Evolutionary conservation across 1,140 invertebrate genomes (phyloP), one percentile per base, ranked within the genome.

Genomic region (Drosophila tropicalis): DNA sequence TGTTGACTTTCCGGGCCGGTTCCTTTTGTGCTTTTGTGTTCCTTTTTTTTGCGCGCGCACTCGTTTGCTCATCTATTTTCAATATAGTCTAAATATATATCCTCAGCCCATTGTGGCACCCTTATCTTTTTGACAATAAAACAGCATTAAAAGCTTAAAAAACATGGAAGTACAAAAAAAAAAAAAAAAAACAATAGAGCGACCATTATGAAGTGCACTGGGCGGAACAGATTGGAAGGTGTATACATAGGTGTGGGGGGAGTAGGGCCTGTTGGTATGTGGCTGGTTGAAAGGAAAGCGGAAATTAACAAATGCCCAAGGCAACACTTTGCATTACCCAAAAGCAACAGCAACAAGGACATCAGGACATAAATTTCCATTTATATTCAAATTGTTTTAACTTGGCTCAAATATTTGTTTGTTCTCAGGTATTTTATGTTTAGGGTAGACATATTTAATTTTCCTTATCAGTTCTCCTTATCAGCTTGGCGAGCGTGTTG

Each of bases 41-140:
- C 0, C 5, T 29, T 29, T 29, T 29, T 29, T 5, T 29, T 29
- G 25, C 25, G 25, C 29, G 29, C 5, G 29, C 29, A 1, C 29
- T 29, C 5, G 29, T 29, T 29, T 29, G 29, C 32, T 36, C 56
- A 58, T 36, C 41, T 60, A 75, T 63, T 64, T 61, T 41, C 63
- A 47, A 41, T 71, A 63, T 65, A 61, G 67, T 57, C 67, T 54
- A 70, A 80, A 51, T 36, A 72, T 67, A 58, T 81, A 29, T 29
- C 6, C 5, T 55, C 34, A 40, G 62, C 58, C 39, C 60, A 44
- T 81, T 75, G 70, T 86, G 83, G 67, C 51, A 54, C 63, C 61
- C 71, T 86, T 87, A 86, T 86, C 82, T 86, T 70, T 70, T 60
- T 69, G 44, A 75, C 82, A 86, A 87, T 86, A 86, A 86, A 86